Evolutionary conservation across 1,140 invertebrate genomes (phyloP).

Genomic region (Listronotus bonariensis): DNA sequence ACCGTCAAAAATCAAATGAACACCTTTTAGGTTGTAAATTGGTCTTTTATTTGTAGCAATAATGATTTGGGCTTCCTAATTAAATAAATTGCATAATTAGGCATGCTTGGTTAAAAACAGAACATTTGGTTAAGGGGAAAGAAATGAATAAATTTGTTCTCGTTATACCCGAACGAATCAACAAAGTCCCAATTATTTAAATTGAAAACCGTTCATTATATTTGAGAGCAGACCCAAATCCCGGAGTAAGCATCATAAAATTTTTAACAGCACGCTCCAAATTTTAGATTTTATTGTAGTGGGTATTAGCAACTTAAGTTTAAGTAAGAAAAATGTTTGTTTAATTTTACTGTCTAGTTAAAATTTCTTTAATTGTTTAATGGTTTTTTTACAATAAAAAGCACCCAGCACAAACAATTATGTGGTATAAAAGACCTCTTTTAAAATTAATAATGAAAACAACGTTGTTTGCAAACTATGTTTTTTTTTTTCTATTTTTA

Average conservation of each 20-base stretch:
- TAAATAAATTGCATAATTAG: slow-evolving; percentile 38
- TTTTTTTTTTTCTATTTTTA: too few relatives aligned
- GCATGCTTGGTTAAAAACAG: slow-evolving; percentile 16
- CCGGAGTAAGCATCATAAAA: slow-evolving; percentile 19
- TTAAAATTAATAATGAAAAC: too few relatives aligned
- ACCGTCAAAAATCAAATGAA: slow-evolving; percentile 11
- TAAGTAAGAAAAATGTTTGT: too few relatives aligned
- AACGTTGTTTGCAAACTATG: too few relatives aligned
- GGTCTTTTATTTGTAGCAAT: slow-evolving; percentile 20
- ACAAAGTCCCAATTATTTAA: slow-evolving; percentile 2
- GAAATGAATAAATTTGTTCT: slow-evolving; percentile 27
- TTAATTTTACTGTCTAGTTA: too few relatives aligned
- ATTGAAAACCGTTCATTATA: slow-evolving; percentile 20
- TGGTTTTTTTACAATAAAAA: too few relatives aligned
- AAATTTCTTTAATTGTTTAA: too few relatives aligned
- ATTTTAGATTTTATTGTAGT: too few relatives aligned
- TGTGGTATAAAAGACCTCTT: too few relatives aligned
- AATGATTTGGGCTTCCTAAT: slow-evolving; percentile 37
- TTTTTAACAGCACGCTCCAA: not conserved
- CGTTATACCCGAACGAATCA: slow-evolving; percentile 17
- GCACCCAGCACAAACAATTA: too few relatives aligned
- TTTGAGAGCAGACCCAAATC: slow-evolving; percentile 9
- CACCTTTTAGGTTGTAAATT: not conserved
- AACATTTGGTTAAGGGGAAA: slow-evolving; percentile 28
- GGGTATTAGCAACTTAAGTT: too few relatives aligned